Conservation (phyloP, 2,113 vertebrate genomes). For the Girardinichthys multiradiatus region DNA sequence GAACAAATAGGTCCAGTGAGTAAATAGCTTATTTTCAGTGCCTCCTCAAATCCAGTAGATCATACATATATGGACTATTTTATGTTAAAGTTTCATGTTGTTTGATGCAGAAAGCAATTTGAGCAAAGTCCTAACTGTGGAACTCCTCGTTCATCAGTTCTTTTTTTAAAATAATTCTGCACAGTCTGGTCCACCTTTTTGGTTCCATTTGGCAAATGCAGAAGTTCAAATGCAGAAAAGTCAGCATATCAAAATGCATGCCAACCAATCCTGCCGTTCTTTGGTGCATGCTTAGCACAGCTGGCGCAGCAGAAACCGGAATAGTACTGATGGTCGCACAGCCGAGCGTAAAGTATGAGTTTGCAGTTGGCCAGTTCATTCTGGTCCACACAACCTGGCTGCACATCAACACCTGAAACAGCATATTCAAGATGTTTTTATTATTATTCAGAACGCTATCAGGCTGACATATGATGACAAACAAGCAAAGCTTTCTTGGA, state of each 20-base stretch:
- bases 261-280: constrained; percentile 20
- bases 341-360: constrained; percentile 90
- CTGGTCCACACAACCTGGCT: constrained; percentile 87
- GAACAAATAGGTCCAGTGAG: constrained; percentile 38
- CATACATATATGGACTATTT: not conserved
- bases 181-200: constrained; percentile 1
- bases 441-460: not conserved
- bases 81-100: constrained; percentile 3
- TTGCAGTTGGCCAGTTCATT: constrained; percentile 93
- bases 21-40: constrained; percentile 46
- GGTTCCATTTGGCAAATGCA: constrained; percentile 40
- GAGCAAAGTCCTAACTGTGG: constrained; percentile 14
- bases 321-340: constrained; percentile 90
- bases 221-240: constrained; percentile 14
- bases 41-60: constrained; percentile 28
- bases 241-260: constrained; percentile 18
- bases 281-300: constrained; percentile 79
- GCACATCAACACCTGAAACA: constrained; percentile 20
- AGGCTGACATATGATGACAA: not conserved
- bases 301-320: constrained; percentile 96
- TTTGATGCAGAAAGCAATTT: constrained; percentile 27
- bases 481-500: not conserved
- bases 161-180: constrained; percentile 2
- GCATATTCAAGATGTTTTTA: not conserved
- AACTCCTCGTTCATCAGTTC: not conserved